A percentile compares a stretch with the other conserved stretches of the same genome.
These are phyloP conservation scores for Holocentrus rufus DNA, from an alignment of 2,797 vertebrate genomes.

Conservation along the genomic window DNA sequence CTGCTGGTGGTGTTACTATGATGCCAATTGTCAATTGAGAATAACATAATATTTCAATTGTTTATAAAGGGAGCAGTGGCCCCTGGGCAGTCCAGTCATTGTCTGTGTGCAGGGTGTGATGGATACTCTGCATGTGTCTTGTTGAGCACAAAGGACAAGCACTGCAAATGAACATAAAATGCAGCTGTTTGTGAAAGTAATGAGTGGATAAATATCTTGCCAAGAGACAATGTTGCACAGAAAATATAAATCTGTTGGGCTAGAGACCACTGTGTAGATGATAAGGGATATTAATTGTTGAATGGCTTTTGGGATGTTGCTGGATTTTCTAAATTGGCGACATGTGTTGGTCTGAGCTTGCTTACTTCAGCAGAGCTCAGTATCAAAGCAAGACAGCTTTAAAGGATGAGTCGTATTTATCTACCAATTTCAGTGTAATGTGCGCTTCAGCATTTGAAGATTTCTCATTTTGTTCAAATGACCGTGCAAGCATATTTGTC, in stretches of 20 bases:
- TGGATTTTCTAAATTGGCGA: conserved; percentile 13
- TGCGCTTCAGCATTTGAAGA: too few species aligned
- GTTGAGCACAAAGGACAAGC: background rate
- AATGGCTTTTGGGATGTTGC: conserved; percentile 3
- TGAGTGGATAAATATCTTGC: background rate
- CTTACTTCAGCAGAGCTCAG: conserved; percentile 7
- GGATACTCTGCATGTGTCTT: background rate
- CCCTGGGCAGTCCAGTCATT: too few species aligned
- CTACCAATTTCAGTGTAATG: too few species aligned
- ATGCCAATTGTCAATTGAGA: conserved; percentile 14
- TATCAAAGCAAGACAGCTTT: background rate
- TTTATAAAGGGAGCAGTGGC: too few species aligned
- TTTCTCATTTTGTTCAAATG: too few species aligned
- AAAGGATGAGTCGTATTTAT: background rate
- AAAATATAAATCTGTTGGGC: conserved; percentile 5
- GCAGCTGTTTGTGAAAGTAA: background rate
- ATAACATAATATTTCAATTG: conserved; percentile 7
- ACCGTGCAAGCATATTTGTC: too few species aligned
- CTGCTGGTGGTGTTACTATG: background rate
- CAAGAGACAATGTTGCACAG: background rate
- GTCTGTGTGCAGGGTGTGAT: conserved; percentile 6
- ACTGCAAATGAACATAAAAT: background rate
- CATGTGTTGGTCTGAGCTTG: conserved; percentile 8
- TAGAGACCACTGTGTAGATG: background rate
- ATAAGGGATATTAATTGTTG: conserved; percentile 5